Evolutionary conservation across 2,888 invertebrate species (phyloP).

Genomic region (Drosophila cognata): DNA sequence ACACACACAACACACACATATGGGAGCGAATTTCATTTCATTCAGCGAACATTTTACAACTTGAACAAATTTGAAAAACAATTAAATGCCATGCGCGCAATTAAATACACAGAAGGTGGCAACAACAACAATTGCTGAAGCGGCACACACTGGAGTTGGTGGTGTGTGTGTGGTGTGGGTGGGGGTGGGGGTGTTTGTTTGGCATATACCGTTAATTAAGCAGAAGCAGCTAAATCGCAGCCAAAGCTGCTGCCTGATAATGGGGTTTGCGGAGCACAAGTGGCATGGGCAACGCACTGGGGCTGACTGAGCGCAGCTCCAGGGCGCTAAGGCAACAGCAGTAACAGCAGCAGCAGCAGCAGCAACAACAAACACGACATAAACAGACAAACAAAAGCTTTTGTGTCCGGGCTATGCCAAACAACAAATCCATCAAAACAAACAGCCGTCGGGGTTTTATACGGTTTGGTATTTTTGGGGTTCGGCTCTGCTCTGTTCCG

Average conservation of each 20-base stretch:
- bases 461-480: slow-evolving; percentile 42
- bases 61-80: slow-evolving; percentile 83
- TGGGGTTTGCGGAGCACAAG: slow-evolving; percentile 14
- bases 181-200: slow-evolving; percentile 19
- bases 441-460: slow-evolving; percentile 72
- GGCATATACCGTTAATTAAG: slow-evolving; percentile 81
- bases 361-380: slow-evolving; percentile 66
- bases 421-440: slow-evolving; percentile 82
- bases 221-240: slow-evolving; percentile 59
- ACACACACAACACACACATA: slow-evolving; percentile 21
- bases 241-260: slow-evolving; percentile 32
- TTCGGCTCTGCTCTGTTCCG: neutral
- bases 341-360: slow-evolving; percentile 35
- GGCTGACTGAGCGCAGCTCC: slow-evolving; percentile 44
- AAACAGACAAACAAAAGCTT: slow-evolving; percentile 80
- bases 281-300: slow-evolving; percentile 8
- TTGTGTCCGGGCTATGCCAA: slow-evolving; percentile 61
- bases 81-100: slow-evolving; percentile 84
- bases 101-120: slow-evolving; percentile 84
- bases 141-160: slow-evolving; percentile 48
- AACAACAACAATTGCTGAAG: slow-evolving; percentile 66
- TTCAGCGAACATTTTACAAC: slow-evolving; percentile 74
- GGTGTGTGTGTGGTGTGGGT: neutral
- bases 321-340: slow-evolving; percentile 56
- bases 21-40: slow-evolving; percentile 55